phyloP scores from a whole-genome alignment of 2,113 vertebrate genomes.

The Platycercus adscitus region DNA sequence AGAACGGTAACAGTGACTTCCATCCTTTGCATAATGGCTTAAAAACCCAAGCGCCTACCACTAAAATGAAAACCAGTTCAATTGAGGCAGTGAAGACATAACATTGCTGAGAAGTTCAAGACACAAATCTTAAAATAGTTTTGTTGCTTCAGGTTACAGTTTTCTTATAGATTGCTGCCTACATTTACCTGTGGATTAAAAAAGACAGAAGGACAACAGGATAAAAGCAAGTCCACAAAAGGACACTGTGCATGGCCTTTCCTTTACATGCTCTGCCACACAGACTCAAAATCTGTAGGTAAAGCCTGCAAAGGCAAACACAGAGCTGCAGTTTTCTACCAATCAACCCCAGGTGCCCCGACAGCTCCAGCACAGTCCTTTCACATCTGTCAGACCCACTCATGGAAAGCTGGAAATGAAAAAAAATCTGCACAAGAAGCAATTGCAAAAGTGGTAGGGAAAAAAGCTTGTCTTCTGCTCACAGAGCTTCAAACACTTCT shows the following conservation, averaged over 20 bases:
- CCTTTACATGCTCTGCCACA: not conserved
- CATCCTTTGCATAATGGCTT: not conserved
- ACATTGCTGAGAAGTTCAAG: not conserved
- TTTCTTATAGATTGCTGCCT: not conserved
- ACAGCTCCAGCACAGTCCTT: not conserved
- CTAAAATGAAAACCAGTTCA: not conserved
- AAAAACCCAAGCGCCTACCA: not conserved
- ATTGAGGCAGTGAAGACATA: not conserved
- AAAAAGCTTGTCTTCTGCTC: not conserved
- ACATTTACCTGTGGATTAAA: not conserved
- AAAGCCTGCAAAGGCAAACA: not conserved
- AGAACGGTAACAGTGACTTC: not conserved
- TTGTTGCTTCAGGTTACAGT: not conserved
- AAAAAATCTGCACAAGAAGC: not conserved
- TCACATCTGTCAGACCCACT: not conserved
- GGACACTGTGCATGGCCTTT: not conserved
- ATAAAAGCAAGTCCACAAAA: not conserved
- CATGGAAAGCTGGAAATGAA: not conserved
- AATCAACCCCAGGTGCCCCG: not conserved
- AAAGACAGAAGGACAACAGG: not conserved
- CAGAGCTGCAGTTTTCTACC: not conserved
- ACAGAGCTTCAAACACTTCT: not conserved
- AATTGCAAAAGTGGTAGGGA: not conserved
- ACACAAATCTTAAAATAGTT: not conserved
- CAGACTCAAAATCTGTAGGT: not conserved